Percentiles rank a stretch among this genome's conserved stretches.
These are phyloP conservation scores for Anoura caudifer DNA, from an alignment of 2,113 vertebrate species.

Conservation along the genomic window DNA sequence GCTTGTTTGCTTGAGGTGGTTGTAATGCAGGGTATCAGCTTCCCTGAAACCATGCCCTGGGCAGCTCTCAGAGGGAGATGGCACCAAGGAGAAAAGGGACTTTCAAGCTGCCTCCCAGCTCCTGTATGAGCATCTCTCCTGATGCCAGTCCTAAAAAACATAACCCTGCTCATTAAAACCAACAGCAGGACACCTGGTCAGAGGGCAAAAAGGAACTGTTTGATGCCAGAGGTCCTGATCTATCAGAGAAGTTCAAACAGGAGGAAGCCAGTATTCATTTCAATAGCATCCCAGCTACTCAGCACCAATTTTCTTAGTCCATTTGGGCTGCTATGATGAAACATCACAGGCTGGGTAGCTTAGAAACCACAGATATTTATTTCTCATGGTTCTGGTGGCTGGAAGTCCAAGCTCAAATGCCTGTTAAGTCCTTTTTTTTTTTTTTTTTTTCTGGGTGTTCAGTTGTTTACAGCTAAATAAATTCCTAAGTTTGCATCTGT, in stretches of 20 bases:
- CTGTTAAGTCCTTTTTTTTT: not conserved
- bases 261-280: not conserved
- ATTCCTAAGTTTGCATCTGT: not conserved
- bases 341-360: not conserved
- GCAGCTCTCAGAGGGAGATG: not conserved
- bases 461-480: not conserved
- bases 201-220: not conserved
- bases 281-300: not conserved
- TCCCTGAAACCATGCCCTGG: not conserved
- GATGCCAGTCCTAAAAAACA: not conserved
- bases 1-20: not conserved
- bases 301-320: not conserved
- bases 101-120: not conserved
- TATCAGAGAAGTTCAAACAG: not conserved
- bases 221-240: not conserved
- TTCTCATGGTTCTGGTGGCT: not conserved
- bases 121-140: not conserved
- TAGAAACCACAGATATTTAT: not conserved
- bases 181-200: not conserved
- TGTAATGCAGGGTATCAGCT: not conserved
- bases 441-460: not conserved
- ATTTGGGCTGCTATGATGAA: not conserved
- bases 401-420: not conserved
- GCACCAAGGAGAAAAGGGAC: not conserved
- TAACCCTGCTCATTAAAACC: not conserved